Conservation (phyloP, 1,140 invertebrate species). For the Drosophila nigromelanica region DNA sequence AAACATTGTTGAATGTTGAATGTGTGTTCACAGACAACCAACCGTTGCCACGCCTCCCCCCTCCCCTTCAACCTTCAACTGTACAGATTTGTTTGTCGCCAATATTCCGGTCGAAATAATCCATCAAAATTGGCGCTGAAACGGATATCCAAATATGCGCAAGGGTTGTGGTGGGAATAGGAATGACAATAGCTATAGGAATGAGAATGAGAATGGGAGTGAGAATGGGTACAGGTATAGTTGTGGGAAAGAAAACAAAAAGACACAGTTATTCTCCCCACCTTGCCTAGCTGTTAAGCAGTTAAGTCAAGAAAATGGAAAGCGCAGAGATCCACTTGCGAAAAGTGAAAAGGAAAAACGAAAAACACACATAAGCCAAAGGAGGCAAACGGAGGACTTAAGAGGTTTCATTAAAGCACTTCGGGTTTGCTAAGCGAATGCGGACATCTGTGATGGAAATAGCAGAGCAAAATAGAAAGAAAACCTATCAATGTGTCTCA, state of each 20-base stretch:
- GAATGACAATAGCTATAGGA: not conserved
- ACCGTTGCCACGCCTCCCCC: not conserved
- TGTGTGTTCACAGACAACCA: not conserved
- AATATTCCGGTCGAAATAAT: constrained; percentile 59
- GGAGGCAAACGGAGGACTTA: not conserved
- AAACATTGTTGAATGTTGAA: constrained; percentile 16
- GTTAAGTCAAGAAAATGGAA: constrained; percentile 1
- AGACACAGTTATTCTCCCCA: not conserved
- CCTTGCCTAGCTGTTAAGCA: not conserved
- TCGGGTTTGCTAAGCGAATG: not conserved
- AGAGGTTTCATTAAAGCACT: not conserved
- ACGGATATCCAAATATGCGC: constrained; percentile 52
- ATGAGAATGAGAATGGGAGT: no score
- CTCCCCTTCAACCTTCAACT: constrained; percentile 9
- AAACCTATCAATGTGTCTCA: not conserved
- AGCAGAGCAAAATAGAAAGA: not conserved
- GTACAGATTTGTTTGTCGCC: constrained; percentile 59
- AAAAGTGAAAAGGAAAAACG: not conserved
- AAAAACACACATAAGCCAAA: not conserved
- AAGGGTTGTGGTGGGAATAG: not conserved
- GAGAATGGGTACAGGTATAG: no score
- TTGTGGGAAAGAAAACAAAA: not conserved
- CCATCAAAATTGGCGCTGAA: constrained; percentile 68
- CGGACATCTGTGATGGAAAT: not conserved
- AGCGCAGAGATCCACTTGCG: no score